Evolutionary conservation across 2,888 invertebrate species (phyloP).

Genomic region (Leuctra nigra): DNA sequence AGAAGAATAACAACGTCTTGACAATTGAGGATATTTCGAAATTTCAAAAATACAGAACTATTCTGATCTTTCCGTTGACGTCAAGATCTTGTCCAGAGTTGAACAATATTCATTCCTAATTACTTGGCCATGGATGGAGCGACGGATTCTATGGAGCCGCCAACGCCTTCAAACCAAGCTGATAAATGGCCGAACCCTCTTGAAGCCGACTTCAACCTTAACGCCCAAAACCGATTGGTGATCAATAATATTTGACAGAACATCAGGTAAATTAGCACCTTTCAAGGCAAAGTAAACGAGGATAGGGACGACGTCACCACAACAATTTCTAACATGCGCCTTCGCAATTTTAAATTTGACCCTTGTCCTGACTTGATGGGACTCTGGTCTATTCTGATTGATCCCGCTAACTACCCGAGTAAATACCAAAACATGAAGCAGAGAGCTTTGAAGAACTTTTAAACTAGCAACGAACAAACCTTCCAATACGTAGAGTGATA

Average conservation of each 20-base stretch:
- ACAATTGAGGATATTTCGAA: too few species aligned
- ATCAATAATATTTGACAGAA: constrained; percentile 30
- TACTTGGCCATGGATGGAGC: constrained; percentile 20
- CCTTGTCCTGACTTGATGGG: too few species aligned
- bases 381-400: too few species aligned
- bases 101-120: constrained; percentile 19
- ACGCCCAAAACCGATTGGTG: constrained; percentile 24
- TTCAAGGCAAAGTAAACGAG: constrained; percentile 16
- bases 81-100: neutral
- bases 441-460: too few species aligned
- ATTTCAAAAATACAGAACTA: too few species aligned
- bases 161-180: constrained; percentile 17
- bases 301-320: neutral
- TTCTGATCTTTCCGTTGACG: too few species aligned
- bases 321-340: constrained; percentile 11
- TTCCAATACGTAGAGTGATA: too few species aligned
- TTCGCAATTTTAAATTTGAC: too few species aligned
- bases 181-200: constrained; percentile 21
- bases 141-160: constrained; percentile 1
- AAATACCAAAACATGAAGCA: too few species aligned
- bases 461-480: too few species aligned
- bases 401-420: too few species aligned
- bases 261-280: constrained; percentile 29
- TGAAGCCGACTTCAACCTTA: constrained; percentile 7
- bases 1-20: too few species aligned